phyloP scores from a whole-genome alignment of 2,113 vertebrate species.

The Calonectris borealis region DNA sequence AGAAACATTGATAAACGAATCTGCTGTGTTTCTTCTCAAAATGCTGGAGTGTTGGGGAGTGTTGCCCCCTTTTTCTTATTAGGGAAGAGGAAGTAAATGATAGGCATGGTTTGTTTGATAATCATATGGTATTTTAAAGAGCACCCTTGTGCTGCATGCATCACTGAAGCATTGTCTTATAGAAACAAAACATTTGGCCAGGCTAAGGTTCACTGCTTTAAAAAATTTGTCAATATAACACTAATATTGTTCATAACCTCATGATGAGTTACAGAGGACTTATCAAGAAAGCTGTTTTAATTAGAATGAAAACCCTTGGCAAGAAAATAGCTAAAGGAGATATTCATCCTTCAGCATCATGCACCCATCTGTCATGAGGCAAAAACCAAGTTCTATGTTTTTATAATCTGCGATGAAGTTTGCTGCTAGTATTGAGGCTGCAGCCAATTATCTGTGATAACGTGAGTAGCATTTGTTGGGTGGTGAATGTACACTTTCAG shows the following conservation, averaged over 20 bases:
- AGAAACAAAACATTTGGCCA: neutral
- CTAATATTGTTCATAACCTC: neutral
- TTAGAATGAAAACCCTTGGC: neutral
- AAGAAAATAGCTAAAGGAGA: neutral
- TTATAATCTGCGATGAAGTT: neutral
- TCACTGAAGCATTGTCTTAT: neutral
- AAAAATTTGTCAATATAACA: neutral
- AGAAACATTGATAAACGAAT: neutral
- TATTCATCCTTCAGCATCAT: neutral
- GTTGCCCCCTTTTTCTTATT: neutral
- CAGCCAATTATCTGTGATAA: neutral
- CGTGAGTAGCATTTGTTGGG: neutral
- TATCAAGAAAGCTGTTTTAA: neutral
- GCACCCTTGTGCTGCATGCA: neutral
- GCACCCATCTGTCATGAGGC: neutral
- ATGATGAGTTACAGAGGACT: neutral
- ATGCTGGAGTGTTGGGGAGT: neutral
- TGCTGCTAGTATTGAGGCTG: neutral
- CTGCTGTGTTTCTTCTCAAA: neutral
- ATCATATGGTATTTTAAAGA: neutral
- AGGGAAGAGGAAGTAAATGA: neutral
- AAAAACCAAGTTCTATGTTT: neutral
- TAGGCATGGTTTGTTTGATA: neutral
- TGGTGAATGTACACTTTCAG: neutral
- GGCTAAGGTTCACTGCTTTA: neutral